Percentiles rank a stretch among this genome's conserved stretches.
These are phyloP conservation scores for Orthosia gothica DNA, from an alignment of 2,888 invertebrate species.

Conservation along the genomic window DNA sequence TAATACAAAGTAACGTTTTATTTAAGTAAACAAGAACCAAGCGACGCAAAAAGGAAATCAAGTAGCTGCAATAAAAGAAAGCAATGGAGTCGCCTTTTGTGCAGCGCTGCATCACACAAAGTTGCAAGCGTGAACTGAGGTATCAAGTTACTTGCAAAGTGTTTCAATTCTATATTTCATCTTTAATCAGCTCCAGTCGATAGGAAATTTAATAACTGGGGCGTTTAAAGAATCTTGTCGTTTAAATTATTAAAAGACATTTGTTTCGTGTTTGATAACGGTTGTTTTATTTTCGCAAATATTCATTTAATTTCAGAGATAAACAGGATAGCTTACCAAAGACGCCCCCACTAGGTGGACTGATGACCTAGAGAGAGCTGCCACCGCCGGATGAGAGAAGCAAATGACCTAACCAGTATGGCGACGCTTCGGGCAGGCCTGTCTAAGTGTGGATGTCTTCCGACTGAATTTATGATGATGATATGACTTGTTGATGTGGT, in stretches of 20 bases:
- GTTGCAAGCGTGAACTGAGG: constrained; percentile 56
- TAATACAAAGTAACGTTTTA: constrained; percentile 30
- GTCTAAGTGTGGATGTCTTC: too few species aligned
- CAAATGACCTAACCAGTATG: too few species aligned
- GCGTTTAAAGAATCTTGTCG: constrained; percentile 31
- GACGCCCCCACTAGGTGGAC: too few species aligned
- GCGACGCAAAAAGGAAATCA: too few species aligned
- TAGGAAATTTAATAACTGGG: constrained; percentile 47
- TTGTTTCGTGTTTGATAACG: background rate
- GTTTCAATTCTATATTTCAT: constrained; percentile 57
- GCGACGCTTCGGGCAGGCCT: too few species aligned
- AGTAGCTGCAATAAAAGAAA: constrained; percentile 65
- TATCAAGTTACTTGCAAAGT: constrained; percentile 59
- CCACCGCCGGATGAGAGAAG: too few species aligned
- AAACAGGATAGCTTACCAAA: background rate
- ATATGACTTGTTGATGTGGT: too few species aligned
- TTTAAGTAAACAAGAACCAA: constrained; percentile 47
- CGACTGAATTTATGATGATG: too few species aligned
- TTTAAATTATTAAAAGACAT: constrained; percentile 22
- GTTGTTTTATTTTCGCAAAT: background rate
- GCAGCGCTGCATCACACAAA: constrained; percentile 46
- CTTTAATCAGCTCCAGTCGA: constrained; percentile 56
- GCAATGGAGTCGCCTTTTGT: constrained; percentile 55
- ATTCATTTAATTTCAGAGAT: background rate
- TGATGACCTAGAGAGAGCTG: too few species aligned